A percentile compares a stretch with the other conserved stretches of the same genome.
These are phyloP conservation scores for Drosophila fuyamai DNA, from an alignment of 1,140 invertebrate genomes.

Conservation along the genomic window DNA sequence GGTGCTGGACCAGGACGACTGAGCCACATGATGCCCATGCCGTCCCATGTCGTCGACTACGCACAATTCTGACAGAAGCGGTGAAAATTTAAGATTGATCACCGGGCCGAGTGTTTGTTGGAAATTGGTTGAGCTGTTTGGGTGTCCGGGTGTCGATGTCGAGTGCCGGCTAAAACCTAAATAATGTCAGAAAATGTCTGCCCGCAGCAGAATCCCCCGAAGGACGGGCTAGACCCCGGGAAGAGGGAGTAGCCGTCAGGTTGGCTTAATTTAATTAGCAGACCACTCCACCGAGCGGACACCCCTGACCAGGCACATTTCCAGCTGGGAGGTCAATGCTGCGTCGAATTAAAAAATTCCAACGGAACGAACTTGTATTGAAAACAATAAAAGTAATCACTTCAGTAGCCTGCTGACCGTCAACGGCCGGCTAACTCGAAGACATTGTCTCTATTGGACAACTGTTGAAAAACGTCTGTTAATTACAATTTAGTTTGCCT, in stretches of 20 bases:
- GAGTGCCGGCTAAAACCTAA: slow-evolving; percentile 75
- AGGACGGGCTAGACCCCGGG: slow-evolving; percentile 14
- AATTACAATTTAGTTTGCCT: slow-evolving; percentile 54
- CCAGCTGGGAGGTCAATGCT: slow-evolving; percentile 50
- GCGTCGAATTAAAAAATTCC: slow-evolving; percentile 42
- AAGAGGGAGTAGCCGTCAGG: slow-evolving; percentile 19
- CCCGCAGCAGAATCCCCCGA: slow-evolving; percentile 22
- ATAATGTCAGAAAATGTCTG: slow-evolving; percentile 64
- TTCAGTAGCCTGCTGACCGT: slow-evolving; percentile 40
- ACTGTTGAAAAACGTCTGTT: slow-evolving; percentile 47
- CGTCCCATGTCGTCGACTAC: slow-evolving; percentile 72
- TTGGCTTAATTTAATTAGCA: slow-evolving; percentile 69
- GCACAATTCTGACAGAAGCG: slow-evolving; percentile 83
- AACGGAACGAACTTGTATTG: slow-evolving; percentile 51
- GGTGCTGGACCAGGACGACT: slow-evolving; percentile 42
- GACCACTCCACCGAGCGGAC: slow-evolving; percentile 16
- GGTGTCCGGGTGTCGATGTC: slow-evolving; percentile 44
- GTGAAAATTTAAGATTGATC: slow-evolving; percentile 85
- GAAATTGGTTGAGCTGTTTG: slow-evolving; percentile 63
- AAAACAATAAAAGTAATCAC: slow-evolving; percentile 59
- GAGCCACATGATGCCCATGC: slow-evolving; percentile 66
- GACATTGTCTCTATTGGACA: slow-evolving; percentile 42
- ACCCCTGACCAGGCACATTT: slow-evolving; percentile 35
- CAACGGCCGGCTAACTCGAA: slow-evolving; percentile 17
- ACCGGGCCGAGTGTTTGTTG: slow-evolving; percentile 70